phyloP scores from a whole-genome alignment of 2,113 vertebrate genomes.

The Carlito syrichta region DNA sequence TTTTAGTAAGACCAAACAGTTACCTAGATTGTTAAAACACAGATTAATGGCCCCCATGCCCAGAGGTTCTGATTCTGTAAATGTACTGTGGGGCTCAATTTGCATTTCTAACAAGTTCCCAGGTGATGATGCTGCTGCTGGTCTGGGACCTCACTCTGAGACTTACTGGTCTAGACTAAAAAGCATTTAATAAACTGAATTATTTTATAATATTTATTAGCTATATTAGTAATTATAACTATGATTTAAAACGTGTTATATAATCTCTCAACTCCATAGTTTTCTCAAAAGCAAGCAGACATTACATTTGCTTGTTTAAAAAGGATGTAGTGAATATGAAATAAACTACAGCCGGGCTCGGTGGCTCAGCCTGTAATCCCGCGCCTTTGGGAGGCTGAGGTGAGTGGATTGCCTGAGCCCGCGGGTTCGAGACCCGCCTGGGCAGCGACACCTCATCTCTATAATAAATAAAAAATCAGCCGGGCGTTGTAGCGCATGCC shows the following conservation, averaged over 20 bases:
- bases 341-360: too few species aligned
- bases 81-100: background rate
- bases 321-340: background rate
- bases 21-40: background rate
- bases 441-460: too few species aligned
- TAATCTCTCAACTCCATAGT: background rate
- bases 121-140: background rate
- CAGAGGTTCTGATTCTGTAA: background rate
- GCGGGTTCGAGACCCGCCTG: too few species aligned
- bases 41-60: background rate
- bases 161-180: conserved; percentile 17
- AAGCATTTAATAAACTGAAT: background rate
- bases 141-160: background rate
- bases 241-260: background rate
- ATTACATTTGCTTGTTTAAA: conserved; percentile 16
- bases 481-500: too few species aligned
- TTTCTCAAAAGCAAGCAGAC: background rate
- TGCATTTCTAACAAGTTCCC: background rate
- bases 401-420: too few species aligned
- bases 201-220: conserved; percentile 26
- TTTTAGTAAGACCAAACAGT: background rate
- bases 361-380: too few species aligned
- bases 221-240: background rate
- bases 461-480: too few species aligned
- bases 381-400: too few species aligned